phyloP scores from a whole-genome alignment of 2,888 invertebrate species.

The Adela reaumurella region DNA sequence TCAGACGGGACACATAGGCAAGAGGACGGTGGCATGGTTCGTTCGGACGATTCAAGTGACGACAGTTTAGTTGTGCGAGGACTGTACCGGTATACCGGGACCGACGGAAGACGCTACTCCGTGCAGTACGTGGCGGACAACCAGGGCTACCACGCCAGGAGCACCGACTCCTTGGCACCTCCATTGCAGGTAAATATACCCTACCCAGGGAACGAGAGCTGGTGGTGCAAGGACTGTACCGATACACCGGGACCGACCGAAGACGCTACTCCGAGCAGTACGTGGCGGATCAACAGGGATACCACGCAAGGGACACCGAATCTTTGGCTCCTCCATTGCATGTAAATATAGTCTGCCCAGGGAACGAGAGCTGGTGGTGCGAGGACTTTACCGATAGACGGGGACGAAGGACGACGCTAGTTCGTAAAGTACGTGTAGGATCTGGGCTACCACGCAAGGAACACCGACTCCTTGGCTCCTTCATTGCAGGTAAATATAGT shows the following conservation, averaged over 20 bases:
- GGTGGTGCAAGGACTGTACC: conserved; percentile 44
- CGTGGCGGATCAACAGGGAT: conserved; percentile 61
- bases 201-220: conserved; percentile 14
- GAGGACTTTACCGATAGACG: conserved; percentile 52
- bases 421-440: conserved; percentile 56
- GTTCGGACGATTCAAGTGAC: conserved; percentile 14
- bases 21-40: conserved; percentile 39
- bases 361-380: conserved; percentile 21
- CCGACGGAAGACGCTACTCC: conserved; percentile 32
- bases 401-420: conserved; percentile 38
- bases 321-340: too few species aligned
- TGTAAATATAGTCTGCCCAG: too few species aligned
- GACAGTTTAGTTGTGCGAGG: conserved; percentile 29
- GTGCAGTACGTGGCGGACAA: conserved; percentile 59
- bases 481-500: too few species aligned
- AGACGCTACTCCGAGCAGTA: conserved; percentile 35
- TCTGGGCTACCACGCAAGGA: conserved; percentile 42
- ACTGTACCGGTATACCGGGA: conserved; percentile 52
- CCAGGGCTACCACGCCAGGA: conserved; percentile 44
- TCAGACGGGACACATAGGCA: conserved; percentile 49
- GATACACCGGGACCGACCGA: conserved; percentile 52
- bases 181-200: too few species aligned
- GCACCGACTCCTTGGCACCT: conserved; percentile 13
- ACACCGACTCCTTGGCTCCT: conserved; percentile 13
- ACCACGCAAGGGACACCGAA: conserved; percentile 21